phyloP scores from a whole-genome alignment of 2,888 invertebrate species.

The Meghimatium bilineatum region DNA sequence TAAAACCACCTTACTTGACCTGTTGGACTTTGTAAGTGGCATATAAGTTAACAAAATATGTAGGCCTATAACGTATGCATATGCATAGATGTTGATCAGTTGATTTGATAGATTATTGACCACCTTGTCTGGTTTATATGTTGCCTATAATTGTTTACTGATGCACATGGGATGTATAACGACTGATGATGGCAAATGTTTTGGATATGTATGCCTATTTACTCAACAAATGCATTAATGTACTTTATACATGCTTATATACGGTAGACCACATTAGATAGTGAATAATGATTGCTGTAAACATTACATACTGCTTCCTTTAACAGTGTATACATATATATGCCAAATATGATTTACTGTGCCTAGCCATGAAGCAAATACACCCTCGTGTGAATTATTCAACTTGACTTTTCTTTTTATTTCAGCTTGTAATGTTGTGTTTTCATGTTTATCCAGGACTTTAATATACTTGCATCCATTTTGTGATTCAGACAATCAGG shows the following conservation, averaged over 20 bases:
- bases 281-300: not conserved
- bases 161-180: not conserved
- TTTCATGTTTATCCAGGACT: no score
- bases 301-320: conserved; percentile 15
- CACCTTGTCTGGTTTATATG: not conserved
- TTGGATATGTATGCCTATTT: not conserved
- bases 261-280: conserved; percentile 2
- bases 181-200: not conserved
- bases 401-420: not conserved
- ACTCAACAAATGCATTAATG: conserved; percentile 15
- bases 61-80: no score
- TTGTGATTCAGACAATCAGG: no score
- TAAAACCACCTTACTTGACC: not conserved
- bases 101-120: not conserved
- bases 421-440: no score
- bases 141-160: not conserved
- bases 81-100: not conserved
- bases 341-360: conserved; percentile 4
- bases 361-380: conserved; percentile 17
- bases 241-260: conserved; percentile 26
- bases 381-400: conserved; percentile 3
- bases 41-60: not conserved
- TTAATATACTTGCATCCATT: no score
- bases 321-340: conserved; percentile 15
- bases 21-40: not conserved